Evolutionary conservation across 2,888 invertebrate species (phyloP), one percentile per base, ranked within the genome.

Genomic region (Diarsia brunnea): DNA sequence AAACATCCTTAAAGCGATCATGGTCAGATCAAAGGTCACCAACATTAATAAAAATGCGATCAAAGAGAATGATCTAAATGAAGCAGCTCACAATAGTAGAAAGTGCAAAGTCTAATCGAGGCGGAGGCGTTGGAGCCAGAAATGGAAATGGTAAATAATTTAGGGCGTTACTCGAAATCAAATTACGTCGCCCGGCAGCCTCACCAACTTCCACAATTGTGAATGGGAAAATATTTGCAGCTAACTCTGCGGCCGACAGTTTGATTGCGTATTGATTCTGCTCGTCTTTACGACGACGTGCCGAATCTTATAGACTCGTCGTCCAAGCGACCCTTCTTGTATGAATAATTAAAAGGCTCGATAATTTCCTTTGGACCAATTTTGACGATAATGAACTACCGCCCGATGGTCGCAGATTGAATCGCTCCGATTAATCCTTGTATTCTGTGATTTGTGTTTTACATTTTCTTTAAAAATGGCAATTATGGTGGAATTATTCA

Each of bases 221-320:
- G 89, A 92, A 90, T 90, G 88, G 88, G 87, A 89, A 91, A 92
- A 91, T 93, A 91, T 92, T 92, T 90, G 92, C 91, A 87, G 88
- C 87, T 83, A 87, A 87, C 88, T 87, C 91, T 93, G 93, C 85
- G 89, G 89, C 85, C 90, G 93, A 93, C 91, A 89, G 88, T 89
- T 89, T 91, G 92, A 94, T 94, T 94, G 90, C 91, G 90, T 92
- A 93, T 93, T 91, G 94, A 93, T 92, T 91, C 89, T 80, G 75
- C 75, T 78, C 88, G 89, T 90, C 88, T 82, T 78, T 74, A 73
- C 73, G 79, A 72, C 51, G 43, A 69, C 82, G 83, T 73, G 79
- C 74, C 78, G 73, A 73, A 79, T 77, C 71, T 77, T 75, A 69
- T 81, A 66, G 65, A 70, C 61, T 43, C 63, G 51, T 71, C 64